A percentile compares a stretch with the other conserved stretches of the same genome.
phyloP scores from a whole-genome alignment of 2,888 invertebrate species.

The Anticlea derivata region DNA sequence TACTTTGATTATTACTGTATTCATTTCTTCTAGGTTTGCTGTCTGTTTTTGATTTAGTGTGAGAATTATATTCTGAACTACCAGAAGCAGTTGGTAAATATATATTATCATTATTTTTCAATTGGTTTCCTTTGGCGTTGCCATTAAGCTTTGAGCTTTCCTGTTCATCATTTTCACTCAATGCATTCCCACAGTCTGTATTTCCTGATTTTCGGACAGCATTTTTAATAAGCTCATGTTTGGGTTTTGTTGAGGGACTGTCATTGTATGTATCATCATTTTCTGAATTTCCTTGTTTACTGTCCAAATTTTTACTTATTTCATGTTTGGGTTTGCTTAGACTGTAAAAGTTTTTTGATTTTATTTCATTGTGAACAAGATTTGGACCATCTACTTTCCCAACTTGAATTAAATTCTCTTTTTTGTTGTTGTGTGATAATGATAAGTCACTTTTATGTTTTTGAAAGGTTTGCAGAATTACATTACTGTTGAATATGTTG shows the following conservation, averaged over 20 bases:
- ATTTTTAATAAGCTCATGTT: too few relatives aligned
- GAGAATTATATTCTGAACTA: conserved; percentile 36
- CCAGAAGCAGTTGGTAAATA: conserved; percentile 52
- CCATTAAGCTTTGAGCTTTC: conserved; percentile 4
- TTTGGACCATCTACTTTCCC: background rate
- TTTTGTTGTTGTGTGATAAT: background rate
- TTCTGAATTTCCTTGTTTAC: background rate
- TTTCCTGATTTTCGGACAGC: background rate
- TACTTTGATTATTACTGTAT: background rate
- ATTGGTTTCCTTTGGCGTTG: too few relatives aligned
- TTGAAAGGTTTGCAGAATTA: conserved; percentile 6
- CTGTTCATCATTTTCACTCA: background rate
- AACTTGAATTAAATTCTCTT: too few relatives aligned
- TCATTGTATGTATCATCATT: background rate
- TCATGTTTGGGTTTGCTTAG: background rate
- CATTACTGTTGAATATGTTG: conserved; percentile 11
- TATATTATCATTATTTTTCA: conserved; percentile 15
- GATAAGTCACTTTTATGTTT: background rate
- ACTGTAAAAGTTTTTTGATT: background rate
- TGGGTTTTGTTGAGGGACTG: too few relatives aligned
- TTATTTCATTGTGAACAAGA: background rate
- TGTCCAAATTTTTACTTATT: background rate
- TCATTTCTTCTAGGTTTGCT: background rate
- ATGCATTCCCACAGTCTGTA: background rate
- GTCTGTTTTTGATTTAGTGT: background rate